Percentiles rank a stretch among this genome's conserved stretches.
Conservation (phyloP, 2,113 vertebrate genomes). For the Chrysochloris asiatica region DNA sequence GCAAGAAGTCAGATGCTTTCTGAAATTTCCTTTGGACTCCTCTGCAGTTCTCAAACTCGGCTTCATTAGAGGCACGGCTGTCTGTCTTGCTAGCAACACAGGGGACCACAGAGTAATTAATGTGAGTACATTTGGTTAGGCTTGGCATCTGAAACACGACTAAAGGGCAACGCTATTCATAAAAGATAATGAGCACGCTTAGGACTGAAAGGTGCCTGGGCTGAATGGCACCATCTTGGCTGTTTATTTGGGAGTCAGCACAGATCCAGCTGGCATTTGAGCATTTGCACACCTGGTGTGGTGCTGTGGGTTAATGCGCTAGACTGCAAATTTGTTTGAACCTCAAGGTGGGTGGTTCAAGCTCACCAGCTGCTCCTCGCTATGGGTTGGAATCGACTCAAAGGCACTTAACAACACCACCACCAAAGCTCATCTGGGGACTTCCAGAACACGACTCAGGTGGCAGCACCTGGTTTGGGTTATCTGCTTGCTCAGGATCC, state of each 20-base stretch:
- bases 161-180: background rate
- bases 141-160: background rate
- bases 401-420: too few species aligned
- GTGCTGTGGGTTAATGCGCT: too few species aligned
- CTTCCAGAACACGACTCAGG: background rate
- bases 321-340: too few species aligned
- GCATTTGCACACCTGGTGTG: background rate
- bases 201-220: background rate
- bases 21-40: constrained; percentile 39
- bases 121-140: background rate
- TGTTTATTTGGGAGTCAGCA: background rate
- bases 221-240: background rate
- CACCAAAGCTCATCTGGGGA: background rate
- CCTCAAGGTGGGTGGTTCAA: too few species aligned
- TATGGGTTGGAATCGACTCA: too few species aligned
- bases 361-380: too few species aligned
- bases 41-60: background rate
- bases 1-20: background rate
- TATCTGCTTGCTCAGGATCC: background rate
- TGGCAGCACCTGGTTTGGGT: too few species aligned
- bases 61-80: constrained; percentile 5
- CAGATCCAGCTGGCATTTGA: background rate
- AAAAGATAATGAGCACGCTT: background rate
- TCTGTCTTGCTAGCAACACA: background rate
- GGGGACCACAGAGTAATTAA: background rate